Evolutionary conservation across 2,797 vertebrate species (phyloP), one percentile per base, ranked within the genome.

Genomic region (Passerculus sandwichensis): DNA sequence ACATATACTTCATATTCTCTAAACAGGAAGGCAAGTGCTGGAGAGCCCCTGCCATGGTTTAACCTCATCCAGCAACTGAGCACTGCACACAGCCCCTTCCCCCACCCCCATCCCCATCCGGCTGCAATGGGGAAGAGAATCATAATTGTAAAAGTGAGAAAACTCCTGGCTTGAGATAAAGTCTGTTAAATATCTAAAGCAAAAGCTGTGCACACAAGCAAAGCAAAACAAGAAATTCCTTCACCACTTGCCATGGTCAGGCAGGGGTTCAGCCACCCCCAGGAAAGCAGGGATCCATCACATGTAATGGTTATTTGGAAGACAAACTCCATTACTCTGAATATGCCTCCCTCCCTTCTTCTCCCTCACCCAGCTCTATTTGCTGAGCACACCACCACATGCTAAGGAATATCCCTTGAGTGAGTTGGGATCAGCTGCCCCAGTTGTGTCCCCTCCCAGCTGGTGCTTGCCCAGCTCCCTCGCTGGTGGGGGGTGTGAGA

Each of bases 41-140:
- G 14, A 38, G 40, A 66, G 10, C 36, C 18, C 21, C 36, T 82
- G 59, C 20, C 5, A 2, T 36, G 34, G 16, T 60, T 54, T 54
- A 82, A 66, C 16, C 40, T 11, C 27, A 54, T 29, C 7, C 18
- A 36, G 19, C 19, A 38, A 15, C 45, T 65, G 73, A 60, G 59
- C 34, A 25, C 32, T 40, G 40, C 32, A 30, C 71, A 42, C 4
- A 47, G 53, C 19, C 30, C 22, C 19, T 75, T 1, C 0, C 53
- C 38, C 40, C 40, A 40, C 13, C 40, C 53, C 11, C 4, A 4
- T 14, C 6, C 7, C 4, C 17, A 26, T 23, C 30, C 0, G 0
- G 53, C 19, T 53, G 51, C 22, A 15, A 26, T 17, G 14, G 30
- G 34, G 45, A 62, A 65, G 40, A 71, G 30, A 65, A 76, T 19